Base-by-base conservation (phyloP, 2,888 invertebrate genomes). In the Notocelia uddmanniana region DNA sequence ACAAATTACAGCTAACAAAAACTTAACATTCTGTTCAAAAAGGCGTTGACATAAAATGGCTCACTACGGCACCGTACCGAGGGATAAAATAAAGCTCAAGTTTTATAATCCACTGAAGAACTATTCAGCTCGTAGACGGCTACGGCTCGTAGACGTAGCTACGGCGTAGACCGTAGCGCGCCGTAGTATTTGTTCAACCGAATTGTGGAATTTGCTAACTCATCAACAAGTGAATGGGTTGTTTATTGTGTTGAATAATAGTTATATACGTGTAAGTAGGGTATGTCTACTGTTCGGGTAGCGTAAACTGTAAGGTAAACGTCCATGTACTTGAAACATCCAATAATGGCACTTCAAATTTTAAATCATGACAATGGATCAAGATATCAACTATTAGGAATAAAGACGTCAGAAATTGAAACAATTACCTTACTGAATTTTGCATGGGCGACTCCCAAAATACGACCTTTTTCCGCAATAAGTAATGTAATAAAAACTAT, bases 71-170 rank as follows among this genome's bases (percentile, higher is more conserved):
- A 54, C 34, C 50, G 54, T 64, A 37, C 63, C 68, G 55, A 52
- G 45, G 68, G 18, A 37, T 68, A 69, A 62, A 63, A 73, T 69
- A 74, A 67, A 66, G 31, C 52, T 23, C 45, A 50, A 64, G 58
- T 73, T 70, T 73, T 73, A 73, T 70, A 74, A 73, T 68, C 23
- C 63, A 68, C 66, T 69, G 45, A 62, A 72, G 63, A 70, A 73
- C 73, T 74, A 74, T 74, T 68, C 58, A 68, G 41, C 48, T n/a
- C 64, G 69, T 69, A 74, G 73, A 62, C 57, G 68, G 71, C 68
- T 72, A 68, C 72, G 72, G 37, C 48, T 72, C 67, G 72, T 68
- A 72, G 67, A 37, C 55, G 69, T 50, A 19, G 71, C 60, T 72
- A 68, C 67, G 72, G 62, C 68, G 72, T 62, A 67, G 66, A 54